Evolutionary conservation across 2,888 invertebrate genomes (phyloP).

Genomic region (Nomada flava): DNA sequence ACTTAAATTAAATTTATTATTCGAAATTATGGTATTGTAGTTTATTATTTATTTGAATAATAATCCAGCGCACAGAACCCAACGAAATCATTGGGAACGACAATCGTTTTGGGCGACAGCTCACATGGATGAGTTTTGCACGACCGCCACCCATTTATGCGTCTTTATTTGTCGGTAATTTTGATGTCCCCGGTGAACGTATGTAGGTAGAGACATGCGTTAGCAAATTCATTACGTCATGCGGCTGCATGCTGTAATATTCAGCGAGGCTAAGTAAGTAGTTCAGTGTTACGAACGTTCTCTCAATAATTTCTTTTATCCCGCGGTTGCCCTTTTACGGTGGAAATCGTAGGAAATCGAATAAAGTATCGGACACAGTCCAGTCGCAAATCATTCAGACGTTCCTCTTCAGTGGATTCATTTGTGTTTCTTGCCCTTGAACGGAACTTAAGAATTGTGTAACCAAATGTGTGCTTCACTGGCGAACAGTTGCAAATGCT

Average conservation of each 20-base stretch:
- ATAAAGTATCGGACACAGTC: slow-evolving; percentile 8
- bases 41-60: neutral
- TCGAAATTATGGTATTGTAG: neutral
- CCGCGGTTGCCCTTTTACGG: slow-evolving; percentile 51
- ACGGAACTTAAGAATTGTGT: slow-evolving; percentile 70
- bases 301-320: slow-evolving; percentile 40
- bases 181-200: neutral
- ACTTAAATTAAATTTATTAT: neutral
- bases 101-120: neutral
- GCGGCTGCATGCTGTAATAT: slow-evolving; percentile 20
- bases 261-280: slow-evolving; percentile 23
- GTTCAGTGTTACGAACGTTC: slow-evolving; percentile 53
- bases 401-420: slow-evolving; percentile 61
- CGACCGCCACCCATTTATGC: neutral
- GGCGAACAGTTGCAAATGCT: slow-evolving; percentile 45
- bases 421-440: slow-evolving; percentile 71
- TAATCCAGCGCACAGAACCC: neutral
- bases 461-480: slow-evolving; percentile 49
- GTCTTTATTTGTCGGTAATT: slow-evolving; percentile 5
- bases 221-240: slow-evolving; percentile 48
- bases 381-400: neutral
- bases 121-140: slow-evolving; percentile 14
- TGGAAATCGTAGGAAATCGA: slow-evolving; percentile 32
- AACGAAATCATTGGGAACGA: neutral
- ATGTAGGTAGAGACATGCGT: slow-evolving; percentile 11